Conservation (phyloP, 2,113 vertebrate species). For the Turnix velox region DNA sequence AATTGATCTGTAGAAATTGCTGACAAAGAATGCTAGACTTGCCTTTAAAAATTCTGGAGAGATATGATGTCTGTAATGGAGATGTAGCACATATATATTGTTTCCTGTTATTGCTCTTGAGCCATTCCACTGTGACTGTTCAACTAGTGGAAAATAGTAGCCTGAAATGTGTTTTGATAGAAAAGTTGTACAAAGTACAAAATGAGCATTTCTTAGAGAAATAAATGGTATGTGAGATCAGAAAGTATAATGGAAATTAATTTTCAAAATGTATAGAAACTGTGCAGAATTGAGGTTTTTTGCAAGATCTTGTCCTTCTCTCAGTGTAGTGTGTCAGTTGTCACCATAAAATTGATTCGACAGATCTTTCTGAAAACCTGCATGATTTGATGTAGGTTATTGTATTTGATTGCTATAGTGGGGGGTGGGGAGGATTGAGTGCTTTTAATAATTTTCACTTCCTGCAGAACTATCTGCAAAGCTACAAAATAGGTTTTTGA, state of each 20-base stretch:
- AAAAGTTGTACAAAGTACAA: not conserved
- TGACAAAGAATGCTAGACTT: not conserved
- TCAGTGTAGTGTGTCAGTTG: fast-evolving
- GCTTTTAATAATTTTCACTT: not conserved
- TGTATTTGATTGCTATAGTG: not conserved
- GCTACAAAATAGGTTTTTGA: not conserved
- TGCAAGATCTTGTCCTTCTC: not conserved
- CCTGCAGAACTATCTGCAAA: not conserved
- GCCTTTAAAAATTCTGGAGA: not conserved
- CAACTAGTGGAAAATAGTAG: not conserved
- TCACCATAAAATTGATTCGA: not conserved
- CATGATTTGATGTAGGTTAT: not conserved
- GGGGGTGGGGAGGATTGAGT: fast-evolving
- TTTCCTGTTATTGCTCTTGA: not conserved
- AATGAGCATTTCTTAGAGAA: not conserved
- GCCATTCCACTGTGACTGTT: not conserved
- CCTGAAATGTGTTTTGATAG: not conserved
- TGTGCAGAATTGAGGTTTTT: not conserved
- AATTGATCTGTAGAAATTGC: not conserved
- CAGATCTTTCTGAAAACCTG: not conserved
- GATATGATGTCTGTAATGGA: not conserved
- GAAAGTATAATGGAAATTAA: not conserved
- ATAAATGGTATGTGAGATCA: not conserved
- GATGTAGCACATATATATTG: not conserved
- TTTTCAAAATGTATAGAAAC: not conserved